Evolutionary conservation across 2,113 vertebrate species (phyloP).

Genomic region (Glareola pratincola): DNA sequence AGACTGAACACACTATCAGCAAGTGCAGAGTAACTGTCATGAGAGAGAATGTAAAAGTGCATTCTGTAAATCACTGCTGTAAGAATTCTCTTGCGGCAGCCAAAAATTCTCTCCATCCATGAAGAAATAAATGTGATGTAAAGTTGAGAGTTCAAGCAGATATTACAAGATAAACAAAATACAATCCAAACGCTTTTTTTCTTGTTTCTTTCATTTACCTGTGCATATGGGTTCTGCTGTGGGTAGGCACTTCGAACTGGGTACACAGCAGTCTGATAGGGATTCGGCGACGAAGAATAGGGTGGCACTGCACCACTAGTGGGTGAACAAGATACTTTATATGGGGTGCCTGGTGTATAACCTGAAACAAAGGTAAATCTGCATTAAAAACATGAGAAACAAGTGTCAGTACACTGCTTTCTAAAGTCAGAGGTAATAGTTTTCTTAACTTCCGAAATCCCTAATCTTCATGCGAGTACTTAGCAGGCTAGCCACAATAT

Average conservation of each 20-base stretch:
- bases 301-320: slow-evolving; percentile 91
- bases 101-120: background rate
- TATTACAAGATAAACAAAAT: background rate
- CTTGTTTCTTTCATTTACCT: slow-evolving; percentile 72
- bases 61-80: background rate
- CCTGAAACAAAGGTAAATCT: slow-evolving; percentile 72
- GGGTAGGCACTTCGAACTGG: slow-evolving; percentile 95
- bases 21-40: background rate
- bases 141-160: background rate
- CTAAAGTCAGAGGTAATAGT: background rate
- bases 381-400: background rate
- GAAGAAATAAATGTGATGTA: background rate
- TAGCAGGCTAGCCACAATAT: background rate
- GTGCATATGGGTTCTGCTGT: slow-evolving; percentile 95
- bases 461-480: background rate
- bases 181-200: rapidly evolving
- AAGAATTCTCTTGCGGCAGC: background rate
- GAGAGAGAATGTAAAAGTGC: rapidly evolving
- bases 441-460: background rate
- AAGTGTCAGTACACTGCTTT: background rate
- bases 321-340: slow-evolving; percentile 97
- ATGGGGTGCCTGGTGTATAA: slow-evolving; percentile 92
- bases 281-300: slow-evolving; percentile 91
- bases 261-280: slow-evolving; percentile 91
- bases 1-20: background rate